phyloP scores from a whole-genome alignment of 1,140 invertebrate genomes.

The Magallana angulata region DNA sequence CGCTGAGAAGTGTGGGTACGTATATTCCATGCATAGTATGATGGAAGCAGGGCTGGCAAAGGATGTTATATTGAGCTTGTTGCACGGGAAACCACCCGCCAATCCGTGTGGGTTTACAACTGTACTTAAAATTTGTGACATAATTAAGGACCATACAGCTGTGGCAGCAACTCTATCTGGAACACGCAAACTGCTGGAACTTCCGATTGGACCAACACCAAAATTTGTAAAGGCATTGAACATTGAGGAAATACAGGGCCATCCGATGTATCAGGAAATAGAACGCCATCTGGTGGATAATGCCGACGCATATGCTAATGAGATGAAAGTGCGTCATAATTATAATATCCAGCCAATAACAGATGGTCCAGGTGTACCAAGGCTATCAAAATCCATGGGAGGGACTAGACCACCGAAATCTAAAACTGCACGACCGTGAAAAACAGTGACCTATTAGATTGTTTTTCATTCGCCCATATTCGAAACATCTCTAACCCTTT shows the following conservation, averaged over 20 bases:
- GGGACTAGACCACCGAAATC: neutral
- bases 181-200: constrained; percentile 66
- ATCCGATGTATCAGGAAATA: constrained; percentile 50
- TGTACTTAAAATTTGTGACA: constrained; percentile 66
- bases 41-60: constrained; percentile 58
- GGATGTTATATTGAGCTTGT: constrained; percentile 60
- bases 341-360: constrained; percentile 57
- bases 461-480: too few species aligned
- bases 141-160: constrained; percentile 70
- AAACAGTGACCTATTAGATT: too few species aligned
- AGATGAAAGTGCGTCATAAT: constrained; percentile 68
- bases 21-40: constrained; percentile 61
- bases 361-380: neutral
- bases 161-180: constrained; percentile 65
- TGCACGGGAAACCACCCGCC: constrained; percentile 65
- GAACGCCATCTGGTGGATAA: constrained; percentile 58
- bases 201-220: constrained; percentile 67
- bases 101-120: constrained; percentile 72
- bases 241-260: constrained; percentile 56
- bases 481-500: too few species aligned
- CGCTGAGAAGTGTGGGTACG: constrained; percentile 58
- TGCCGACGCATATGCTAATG: constrained; percentile 64
- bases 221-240: constrained; percentile 67
- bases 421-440: neutral
- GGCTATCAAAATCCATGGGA: neutral